A percentile compares a stretch with the other conserved stretches of the same genome.
These are phyloP conservation scores for Lymantria dispar DNA, from an alignment of 2,888 invertebrate species.

Conservation along the genomic window DNA sequence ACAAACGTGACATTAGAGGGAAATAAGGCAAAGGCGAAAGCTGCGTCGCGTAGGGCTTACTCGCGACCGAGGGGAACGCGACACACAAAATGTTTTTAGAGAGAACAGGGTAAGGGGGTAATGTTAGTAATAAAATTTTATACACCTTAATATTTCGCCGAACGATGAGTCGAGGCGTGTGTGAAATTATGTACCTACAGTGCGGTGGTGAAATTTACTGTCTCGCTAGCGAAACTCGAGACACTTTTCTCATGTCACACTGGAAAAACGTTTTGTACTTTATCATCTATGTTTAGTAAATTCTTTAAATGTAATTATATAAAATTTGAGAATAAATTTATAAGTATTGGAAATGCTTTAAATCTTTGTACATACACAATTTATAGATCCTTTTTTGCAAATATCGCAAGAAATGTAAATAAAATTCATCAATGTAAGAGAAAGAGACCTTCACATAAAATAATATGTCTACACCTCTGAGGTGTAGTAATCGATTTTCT, in stretches of 20 bases:
- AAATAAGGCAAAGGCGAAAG: conserved; percentile 62
- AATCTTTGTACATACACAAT: no score
- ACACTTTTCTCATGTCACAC: conserved; percentile 36
- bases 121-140: conserved; percentile 78
- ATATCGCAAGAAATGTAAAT: no score
- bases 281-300: conserved; percentile 16
- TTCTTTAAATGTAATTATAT: conserved; percentile 20
- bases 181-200: conserved; percentile 70
- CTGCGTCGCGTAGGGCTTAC: conserved; percentile 32
- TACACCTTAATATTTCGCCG: conserved; percentile 77
- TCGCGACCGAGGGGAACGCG: conserved; percentile 43
- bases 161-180: conserved; percentile 76
- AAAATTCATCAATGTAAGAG: no score
- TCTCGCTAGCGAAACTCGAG: conserved; percentile 40
- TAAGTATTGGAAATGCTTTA: conserved; percentile 33
- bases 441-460: no score
- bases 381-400: no score
- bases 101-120: conserved; percentile 70
- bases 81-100: conserved; percentile 73
- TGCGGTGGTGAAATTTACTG: conserved; percentile 60
- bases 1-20: conserved; percentile 74
- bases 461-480: no score
- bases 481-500: no score
- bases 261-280: conserved; percentile 17
- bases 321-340: conserved; percentile 25